Conservation (phyloP, 2,888 invertebrate genomes). For the Neoitamus cyanurus region DNA sequence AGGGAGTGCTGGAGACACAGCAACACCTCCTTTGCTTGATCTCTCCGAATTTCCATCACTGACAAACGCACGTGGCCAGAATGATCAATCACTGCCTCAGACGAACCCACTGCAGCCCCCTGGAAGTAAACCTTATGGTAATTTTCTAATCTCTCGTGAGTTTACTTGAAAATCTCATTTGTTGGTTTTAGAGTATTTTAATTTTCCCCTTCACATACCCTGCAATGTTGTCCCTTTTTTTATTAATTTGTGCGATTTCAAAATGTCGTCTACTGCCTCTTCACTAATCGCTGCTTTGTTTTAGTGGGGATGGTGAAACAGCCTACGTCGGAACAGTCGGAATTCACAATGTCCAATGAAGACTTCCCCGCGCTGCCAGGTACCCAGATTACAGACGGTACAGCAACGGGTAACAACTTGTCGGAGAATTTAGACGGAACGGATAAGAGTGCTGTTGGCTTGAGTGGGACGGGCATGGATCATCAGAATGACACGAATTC, state of each 20-base stretch:
- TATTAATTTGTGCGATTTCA: neutral
- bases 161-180: constrained; percentile 57
- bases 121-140: constrained; percentile 92
- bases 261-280: neutral
- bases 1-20: constrained; percentile 78
- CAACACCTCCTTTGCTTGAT: constrained; percentile 88
- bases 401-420: constrained; percentile 61
- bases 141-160: constrained; percentile 68
- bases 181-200: neutral
- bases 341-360: constrained; percentile 98
- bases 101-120: constrained; percentile 87
- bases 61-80: constrained; percentile 83
- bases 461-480: constrained; percentile 55
- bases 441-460: constrained; percentile 58
- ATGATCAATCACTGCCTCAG: constrained; percentile 82
- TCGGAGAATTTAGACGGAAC: constrained; percentile 65
- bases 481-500: constrained; percentile 64
- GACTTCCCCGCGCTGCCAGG: constrained; percentile 99
- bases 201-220: neutral
- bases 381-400: constrained; percentile 78
- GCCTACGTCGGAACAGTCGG: constrained; percentile 90
- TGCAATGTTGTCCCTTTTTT: neutral
- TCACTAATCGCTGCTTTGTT: constrained; percentile 53
- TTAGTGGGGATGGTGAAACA: constrained; percentile 95
- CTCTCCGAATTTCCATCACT: constrained; percentile 93